Percentiles rank a stretch among this genome's conserved stretches.
These are phyloP conservation scores for Anguilla obscura DNA, from an alignment of 2,797 vertebrate species.

Conservation along the genomic window DNA sequence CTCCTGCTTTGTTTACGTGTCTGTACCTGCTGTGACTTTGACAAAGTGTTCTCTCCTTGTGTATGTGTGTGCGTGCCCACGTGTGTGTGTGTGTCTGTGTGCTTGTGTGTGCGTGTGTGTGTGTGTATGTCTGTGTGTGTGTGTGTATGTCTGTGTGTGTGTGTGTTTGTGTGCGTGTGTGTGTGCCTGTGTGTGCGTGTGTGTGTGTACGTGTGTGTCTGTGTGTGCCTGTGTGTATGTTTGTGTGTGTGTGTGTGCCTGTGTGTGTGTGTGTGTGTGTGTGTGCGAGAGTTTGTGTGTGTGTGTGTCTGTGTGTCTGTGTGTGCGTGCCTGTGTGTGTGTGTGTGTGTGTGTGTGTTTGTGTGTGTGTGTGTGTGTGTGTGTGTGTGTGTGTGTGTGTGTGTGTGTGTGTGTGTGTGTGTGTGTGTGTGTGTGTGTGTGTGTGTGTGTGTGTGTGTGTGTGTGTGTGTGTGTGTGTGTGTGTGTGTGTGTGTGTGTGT, in stretches of 20 bases:
- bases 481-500: no score
- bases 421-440: constrained; percentile 18
- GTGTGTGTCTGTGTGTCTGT: constrained; percentile 2
- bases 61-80: constrained; percentile 6
- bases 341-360: constrained; percentile 9
- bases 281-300: not conserved
- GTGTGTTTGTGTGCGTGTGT: constrained; percentile 26
- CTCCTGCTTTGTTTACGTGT: constrained; percentile 74
- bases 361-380: constrained; percentile 24
- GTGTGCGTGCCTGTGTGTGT: constrained; percentile 18
- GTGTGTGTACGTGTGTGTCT: constrained; percentile 10
- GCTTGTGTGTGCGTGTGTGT: constrained; percentile 28
- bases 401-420: constrained; percentile 30
- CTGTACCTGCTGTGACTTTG: constrained; percentile 78
- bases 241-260: not conserved
- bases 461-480: constrained; percentile 6
- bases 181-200: constrained; percentile 25
- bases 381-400: not conserved
- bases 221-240: constrained; percentile 10
- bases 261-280: not conserved
- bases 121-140: constrained; percentile 26
- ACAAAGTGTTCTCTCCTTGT: constrained; percentile 68
- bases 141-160: constrained; percentile 24
- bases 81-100: constrained; percentile 25
- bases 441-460: not conserved